These are phyloP conservation scores for Ceratina calcarata DNA, from an alignment of 1,140 invertebrate genomes.

Conservation along the genomic window DNA sequence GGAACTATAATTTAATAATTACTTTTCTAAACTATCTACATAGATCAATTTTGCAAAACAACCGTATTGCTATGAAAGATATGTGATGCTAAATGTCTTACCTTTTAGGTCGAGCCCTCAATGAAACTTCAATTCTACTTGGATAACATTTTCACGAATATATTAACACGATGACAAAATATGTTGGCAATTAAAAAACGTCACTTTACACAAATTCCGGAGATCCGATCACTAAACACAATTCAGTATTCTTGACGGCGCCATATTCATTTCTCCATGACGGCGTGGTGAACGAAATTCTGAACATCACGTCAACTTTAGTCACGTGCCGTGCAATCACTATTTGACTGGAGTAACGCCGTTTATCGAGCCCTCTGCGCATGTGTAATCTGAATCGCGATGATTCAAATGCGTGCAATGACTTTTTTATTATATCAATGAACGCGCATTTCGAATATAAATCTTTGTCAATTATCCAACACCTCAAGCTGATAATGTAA, in stretches of 20 bases:
- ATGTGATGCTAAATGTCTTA: slow-evolving; percentile 14
- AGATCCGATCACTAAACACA: slow-evolving; percentile 2
- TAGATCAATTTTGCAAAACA: background rate
- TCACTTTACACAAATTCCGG: background rate
- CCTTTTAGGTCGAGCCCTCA: background rate
- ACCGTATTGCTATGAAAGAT: background rate
- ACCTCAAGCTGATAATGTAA: too few relatives aligned
- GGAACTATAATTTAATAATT: too few relatives aligned
- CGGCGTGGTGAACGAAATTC: too few relatives aligned
- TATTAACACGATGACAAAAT: background rate
- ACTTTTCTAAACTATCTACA: background rate
- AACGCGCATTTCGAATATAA: too few relatives aligned
- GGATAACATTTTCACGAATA: slow-evolving; percentile 27
- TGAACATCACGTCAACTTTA: background rate
- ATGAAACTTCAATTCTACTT: slow-evolving; percentile 7
- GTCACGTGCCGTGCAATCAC: background rate
- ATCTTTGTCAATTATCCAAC: background rate
- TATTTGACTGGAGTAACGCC: background rate
- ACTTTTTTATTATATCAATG: too few relatives aligned
- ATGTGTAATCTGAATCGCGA: background rate
- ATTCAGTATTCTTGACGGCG: background rate
- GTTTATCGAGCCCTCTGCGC: slow-evolving; percentile 10
- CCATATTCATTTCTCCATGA: slow-evolving; percentile 32
- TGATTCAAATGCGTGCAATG: background rate
- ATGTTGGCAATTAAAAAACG: background rate